These are phyloP conservation scores for Synergus japonicus DNA, from an alignment of 2,888 invertebrate genomes.

Conservation along the genomic window DNA sequence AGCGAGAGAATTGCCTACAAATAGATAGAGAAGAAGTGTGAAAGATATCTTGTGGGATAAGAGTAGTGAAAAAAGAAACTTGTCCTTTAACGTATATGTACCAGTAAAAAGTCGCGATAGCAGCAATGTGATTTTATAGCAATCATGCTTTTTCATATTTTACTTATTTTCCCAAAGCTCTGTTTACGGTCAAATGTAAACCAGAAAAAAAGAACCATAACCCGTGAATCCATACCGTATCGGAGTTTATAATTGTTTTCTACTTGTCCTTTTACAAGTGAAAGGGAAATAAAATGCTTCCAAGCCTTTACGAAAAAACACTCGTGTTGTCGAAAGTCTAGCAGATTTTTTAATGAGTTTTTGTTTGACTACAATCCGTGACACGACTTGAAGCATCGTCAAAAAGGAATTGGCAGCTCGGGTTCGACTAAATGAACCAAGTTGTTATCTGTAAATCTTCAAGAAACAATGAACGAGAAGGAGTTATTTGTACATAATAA, in stretches of 20 bases:
- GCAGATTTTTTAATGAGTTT: not conserved
- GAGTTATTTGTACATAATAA: conserved; percentile 36
- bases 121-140: conserved; percentile 30
- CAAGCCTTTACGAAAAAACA: not conserved
- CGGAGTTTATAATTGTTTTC: conserved; percentile 20
- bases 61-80: conserved; percentile 23
- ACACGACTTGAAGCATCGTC: not conserved
- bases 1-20: conserved; percentile 22
- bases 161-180: conserved; percentile 28
- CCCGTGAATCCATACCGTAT: conserved; percentile 4
- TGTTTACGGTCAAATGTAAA: conserved; percentile 33
- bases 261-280: conserved; percentile 1
- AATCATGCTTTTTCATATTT: conserved; percentile 19
- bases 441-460: conserved; percentile 18
- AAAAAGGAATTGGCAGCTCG: conserved; percentile 33
- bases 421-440: conserved; percentile 13
- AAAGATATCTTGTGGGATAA: not conserved
- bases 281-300: not conserved
- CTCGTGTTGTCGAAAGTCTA: not conserved
- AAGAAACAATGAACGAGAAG: not conserved
- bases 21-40: conserved; percentile 29
- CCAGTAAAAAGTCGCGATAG: conserved; percentile 25
- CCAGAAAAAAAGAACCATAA: conserved; percentile 44
- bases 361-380: conserved; percentile 8
- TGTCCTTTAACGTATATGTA: conserved; percentile 8